Conservation (phyloP, 2,797 vertebrate species). For the Siniperca scherzeri region DNA sequence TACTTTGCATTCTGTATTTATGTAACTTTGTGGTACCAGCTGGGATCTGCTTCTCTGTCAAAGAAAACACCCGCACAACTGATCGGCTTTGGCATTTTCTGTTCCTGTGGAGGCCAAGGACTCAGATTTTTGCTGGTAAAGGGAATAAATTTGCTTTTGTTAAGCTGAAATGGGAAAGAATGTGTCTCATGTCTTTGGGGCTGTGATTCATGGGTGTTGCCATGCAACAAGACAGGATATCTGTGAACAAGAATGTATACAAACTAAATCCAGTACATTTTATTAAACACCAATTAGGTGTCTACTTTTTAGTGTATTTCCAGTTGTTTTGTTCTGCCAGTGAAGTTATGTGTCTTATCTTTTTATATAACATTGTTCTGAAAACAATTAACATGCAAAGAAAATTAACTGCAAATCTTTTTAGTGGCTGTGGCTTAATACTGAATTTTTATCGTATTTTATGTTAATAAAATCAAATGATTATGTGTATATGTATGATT, state of each 20-base stretch:
- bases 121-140: constrained; percentile 24
- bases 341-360: constrained; percentile 3
- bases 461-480: not conserved
- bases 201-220: not conserved
- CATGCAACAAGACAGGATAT: not conserved
- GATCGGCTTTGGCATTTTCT: constrained; percentile 36
- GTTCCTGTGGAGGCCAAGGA: constrained; percentile 23
- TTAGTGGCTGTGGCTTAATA: not conserved
- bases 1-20: constrained; percentile 62
- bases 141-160: constrained; percentile 47
- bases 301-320: constrained; percentile 1
- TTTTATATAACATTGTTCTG: constrained; percentile 1
- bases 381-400: constrained; percentile 12
- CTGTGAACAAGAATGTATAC: not conserved
- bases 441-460: not conserved
- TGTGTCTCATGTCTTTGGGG: not conserved
- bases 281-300: constrained; percentile 9
- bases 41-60: constrained; percentile 51
- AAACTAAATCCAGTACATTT: not conserved
- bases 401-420: not conserved
- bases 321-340: not conserved
- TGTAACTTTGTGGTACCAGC: constrained; percentile 47
- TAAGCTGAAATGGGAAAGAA: constrained; percentile 17
- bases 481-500: not conserved
- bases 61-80: constrained; percentile 35